A percentile compares a stretch with the other conserved stretches of the same genome.
phyloP scores from a whole-genome alignment of 2,113 vertebrate genomes.

The Ceyx cyanopectus region DNA sequence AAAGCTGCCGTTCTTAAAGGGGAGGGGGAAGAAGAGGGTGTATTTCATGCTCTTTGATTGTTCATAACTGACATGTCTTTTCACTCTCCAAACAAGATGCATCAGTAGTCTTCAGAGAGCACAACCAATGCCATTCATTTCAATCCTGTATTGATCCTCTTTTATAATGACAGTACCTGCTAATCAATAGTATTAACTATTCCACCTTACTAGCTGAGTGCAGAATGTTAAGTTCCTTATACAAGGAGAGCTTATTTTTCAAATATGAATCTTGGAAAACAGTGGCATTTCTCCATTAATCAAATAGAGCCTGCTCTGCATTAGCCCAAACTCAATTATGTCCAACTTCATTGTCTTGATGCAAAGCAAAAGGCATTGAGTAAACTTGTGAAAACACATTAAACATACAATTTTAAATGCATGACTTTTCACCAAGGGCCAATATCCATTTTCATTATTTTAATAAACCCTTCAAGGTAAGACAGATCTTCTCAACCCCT shows the following conservation, averaged over 20 bases:
- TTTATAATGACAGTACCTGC: background rate
- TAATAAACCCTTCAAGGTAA: background rate
- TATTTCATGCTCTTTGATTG: background rate
- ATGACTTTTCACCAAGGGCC: slow-evolving; percentile 39
- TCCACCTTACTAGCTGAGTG: background rate
- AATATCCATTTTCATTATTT: slow-evolving; percentile 11
- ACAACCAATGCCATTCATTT: background rate
- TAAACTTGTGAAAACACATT: background rate
- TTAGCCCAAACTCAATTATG: background rate
- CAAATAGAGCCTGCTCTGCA: background rate
- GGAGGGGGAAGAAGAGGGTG: background rate
- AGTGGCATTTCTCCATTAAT: background rate
- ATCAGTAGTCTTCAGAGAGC: background rate
- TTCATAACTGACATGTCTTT: background rate
- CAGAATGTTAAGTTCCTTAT: background rate
- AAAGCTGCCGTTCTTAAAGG: background rate
- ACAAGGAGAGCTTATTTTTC: background rate
- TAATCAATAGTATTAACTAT: background rate
- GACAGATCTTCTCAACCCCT: background rate
- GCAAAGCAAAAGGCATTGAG: background rate
- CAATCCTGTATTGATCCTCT: background rate
- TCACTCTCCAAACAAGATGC: background rate
- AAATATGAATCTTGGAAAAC: background rate
- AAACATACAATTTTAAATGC: slow-evolving; percentile 21
- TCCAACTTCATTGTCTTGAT: background rate